These are phyloP conservation scores for Artibeus lituratus DNA, from an alignment of 2,797 vertebrate genomes.

Conservation along the genomic window DNA sequence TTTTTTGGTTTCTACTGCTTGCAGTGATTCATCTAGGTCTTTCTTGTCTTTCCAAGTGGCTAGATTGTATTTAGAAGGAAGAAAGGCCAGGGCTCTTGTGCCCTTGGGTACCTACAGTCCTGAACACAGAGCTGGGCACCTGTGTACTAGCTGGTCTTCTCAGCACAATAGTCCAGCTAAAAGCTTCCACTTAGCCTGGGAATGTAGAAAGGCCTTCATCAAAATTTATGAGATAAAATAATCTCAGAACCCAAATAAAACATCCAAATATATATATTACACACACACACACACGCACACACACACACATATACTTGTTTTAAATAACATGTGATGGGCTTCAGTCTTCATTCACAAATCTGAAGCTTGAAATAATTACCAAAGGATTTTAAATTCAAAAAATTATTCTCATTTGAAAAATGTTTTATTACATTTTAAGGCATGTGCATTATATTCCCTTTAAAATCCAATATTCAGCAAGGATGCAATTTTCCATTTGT, in stretches of 20 bases:
- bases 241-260: not conserved
- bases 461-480: not conserved
- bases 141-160: not conserved
- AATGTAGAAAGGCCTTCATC: not conserved
- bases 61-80: not conserved
- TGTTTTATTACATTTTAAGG: not conserved
- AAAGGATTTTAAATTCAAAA: not conserved
- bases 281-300: too few species aligned
- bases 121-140: not conserved
- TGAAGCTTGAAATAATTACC: not conserved
- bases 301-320: not conserved
- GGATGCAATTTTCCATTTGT: not conserved
- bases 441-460: not conserved
- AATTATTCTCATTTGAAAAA: not conserved
- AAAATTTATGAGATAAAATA: not conserved
- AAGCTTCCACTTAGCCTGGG: too few species aligned
- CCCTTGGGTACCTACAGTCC: not conserved
- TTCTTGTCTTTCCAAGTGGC: not conserved
- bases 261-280: not conserved
- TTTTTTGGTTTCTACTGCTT: not conserved
- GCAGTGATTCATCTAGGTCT: rapidly evolving
- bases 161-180: rapidly evolving
- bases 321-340: not conserved
- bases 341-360: not conserved
- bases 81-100: not conserved